These are phyloP conservation scores for Trisateles emortualis DNA, from an alignment of 2,888 invertebrate genomes.

Conservation along the genomic window DNA sequence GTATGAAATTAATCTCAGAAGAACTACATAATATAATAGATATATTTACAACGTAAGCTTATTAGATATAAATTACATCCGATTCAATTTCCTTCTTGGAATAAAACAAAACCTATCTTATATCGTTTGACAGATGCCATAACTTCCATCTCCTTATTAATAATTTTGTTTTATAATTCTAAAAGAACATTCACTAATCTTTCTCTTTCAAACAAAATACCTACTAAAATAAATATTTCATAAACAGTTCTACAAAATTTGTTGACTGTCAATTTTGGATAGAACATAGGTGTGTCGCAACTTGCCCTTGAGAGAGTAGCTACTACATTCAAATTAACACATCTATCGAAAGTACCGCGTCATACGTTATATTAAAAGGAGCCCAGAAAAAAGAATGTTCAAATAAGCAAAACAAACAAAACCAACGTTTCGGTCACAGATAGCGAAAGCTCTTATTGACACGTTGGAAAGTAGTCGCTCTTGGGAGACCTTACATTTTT, in stretches of 20 bases:
- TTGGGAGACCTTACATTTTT: constrained; percentile 52
- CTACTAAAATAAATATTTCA: background rate
- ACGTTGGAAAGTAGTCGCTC: constrained; percentile 80
- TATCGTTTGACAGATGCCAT: too few relatives aligned
- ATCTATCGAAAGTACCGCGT: constrained; percentile 58
- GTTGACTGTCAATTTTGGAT: background rate
- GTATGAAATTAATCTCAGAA: too few relatives aligned
- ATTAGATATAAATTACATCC: too few relatives aligned
- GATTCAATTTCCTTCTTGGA: too few relatives aligned
- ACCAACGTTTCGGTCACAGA: constrained; percentile 75
- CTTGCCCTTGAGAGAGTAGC: constrained; percentile 39
- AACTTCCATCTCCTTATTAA: too few relatives aligned
- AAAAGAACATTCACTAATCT: too few relatives aligned
- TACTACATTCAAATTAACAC: constrained; percentile 57
- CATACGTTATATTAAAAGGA: constrained; percentile 54
- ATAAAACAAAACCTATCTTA: too few relatives aligned
- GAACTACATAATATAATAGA: too few relatives aligned
- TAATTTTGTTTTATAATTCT: too few relatives aligned
- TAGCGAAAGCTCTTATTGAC: constrained; percentile 86
- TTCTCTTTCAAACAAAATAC: too few relatives aligned
- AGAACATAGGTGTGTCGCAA: constrained; percentile 22
- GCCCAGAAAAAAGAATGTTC: constrained; percentile 67
- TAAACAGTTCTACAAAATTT: background rate
- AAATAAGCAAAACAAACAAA: constrained; percentile 79
- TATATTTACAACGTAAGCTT: too few relatives aligned